phyloP scores from a whole-genome alignment of 2,888 invertebrate species.

The Andrena bucephala region DNA sequence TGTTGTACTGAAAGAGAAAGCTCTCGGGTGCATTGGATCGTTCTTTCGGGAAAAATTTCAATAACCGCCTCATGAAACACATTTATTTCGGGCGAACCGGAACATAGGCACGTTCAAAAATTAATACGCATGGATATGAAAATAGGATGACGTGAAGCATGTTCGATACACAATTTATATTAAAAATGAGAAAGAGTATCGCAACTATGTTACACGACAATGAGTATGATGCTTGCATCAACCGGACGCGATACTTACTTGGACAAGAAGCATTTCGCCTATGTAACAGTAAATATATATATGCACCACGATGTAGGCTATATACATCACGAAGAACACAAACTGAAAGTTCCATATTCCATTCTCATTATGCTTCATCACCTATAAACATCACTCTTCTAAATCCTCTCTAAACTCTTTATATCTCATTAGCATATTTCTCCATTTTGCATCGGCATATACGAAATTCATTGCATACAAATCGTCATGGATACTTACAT shows the following conservation, averaged over 20 bases:
- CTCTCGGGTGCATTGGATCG: too few species aligned
- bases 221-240: neutral
- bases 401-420: slow-evolving; percentile 12
- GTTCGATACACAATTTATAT: neutral
- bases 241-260: slow-evolving; percentile 31
- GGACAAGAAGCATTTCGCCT: slow-evolving; percentile 66
- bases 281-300: slow-evolving; percentile 74
- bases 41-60: too few species aligned
- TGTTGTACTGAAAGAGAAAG: too few species aligned
- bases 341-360: slow-evolving; percentile 50
- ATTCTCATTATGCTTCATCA: neutral
- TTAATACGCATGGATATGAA: neutral
- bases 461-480: neutral
- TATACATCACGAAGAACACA: slow-evolving; percentile 57
- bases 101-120: too few species aligned
- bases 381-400: slow-evolving; percentile 1
- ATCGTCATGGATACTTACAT: slow-evolving; percentile 53
- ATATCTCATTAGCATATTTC: too few species aligned
- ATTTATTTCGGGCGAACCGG: too few species aligned
- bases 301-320: slow-evolving; percentile 52
- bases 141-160: neutral
- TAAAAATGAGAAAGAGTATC: neutral
- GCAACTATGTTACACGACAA: neutral
- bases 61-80: too few species aligned
- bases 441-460: too few species aligned